Base-by-base conservation (phyloP, 1,140 invertebrate genomes). In the Drosophila saltans region DNA sequence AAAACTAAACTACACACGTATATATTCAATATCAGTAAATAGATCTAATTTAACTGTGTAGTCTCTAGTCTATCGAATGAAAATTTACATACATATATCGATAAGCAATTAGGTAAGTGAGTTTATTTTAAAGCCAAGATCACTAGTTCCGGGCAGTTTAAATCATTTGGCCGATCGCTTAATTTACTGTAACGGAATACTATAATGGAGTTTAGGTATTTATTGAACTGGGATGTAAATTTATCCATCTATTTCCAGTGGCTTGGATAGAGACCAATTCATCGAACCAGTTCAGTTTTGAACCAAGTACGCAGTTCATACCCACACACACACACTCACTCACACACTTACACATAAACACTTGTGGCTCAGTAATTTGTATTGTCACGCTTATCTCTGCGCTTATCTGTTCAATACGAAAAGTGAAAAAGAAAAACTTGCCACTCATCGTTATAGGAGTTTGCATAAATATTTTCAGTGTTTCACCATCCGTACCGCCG, bases 311-410 rank as follows among this genome's bases (percentile, higher is more conserved):
- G 8, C 10, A 52, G 33, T 36, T 36, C 24, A 3, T 40, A 40
- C 2, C 2, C 10, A 40, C 21, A 16, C 16, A 16, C n/a, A 2
- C 45, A 52, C 21, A 26, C 24, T 2, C 11, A n/a, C 3, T 2
- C 10, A 36, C 41, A 43, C 39, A 4, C 21, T 2, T 8, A 52
- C 45, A 52, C 45, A 8, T 9, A 52, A 52, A 52, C 45, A 52
- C 45, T 52, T 52, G 45, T 52, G 26, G 45, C 45, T 52, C 45
- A 52, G 10, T 24, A 52, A 52, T 26, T 52, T 52, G 45, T 36
- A 52, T 52, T 52, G 33, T 33, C 57, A 59, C 36, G 57, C 57
- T 59, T 59, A 59, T 59, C 57, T 52, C 48, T 24, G 48, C 45
- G 56, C 57, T 59, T 59, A 59, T 58, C 57, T 59, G n/a, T 3